These are phyloP conservation scores for Bufo bufo DNA, from an alignment of 2,113 vertebrate genomes.

Conservation along the genomic window DNA sequence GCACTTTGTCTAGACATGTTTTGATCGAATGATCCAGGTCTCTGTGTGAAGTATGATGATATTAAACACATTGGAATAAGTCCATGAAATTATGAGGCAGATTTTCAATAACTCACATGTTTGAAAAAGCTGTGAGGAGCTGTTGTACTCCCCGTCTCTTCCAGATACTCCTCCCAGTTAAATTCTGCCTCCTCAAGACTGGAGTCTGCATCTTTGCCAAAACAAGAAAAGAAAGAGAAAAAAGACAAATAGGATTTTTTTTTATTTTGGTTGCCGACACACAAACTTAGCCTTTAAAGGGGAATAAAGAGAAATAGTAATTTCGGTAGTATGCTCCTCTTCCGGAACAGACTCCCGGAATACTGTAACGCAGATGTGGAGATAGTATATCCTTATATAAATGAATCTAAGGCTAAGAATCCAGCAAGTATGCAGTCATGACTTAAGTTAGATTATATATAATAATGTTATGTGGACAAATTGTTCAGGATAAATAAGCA, in stretches of 20 bases:
- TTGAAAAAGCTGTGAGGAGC: slow-evolving; percentile 94
- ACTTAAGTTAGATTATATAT: too few relatives aligned
- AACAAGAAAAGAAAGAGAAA: slow-evolving; percentile 14
- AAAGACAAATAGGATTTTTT: not conserved
- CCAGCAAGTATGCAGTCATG: too few relatives aligned
- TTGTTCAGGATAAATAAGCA: too few relatives aligned
- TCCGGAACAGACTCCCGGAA: too few relatives aligned
- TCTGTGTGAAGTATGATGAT: not conserved
- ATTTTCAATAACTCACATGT: slow-evolving; percentile 80
- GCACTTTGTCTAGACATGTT: not conserved
- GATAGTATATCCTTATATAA: too few relatives aligned
- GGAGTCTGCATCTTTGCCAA: slow-evolving; percentile 84
- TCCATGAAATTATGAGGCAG: not conserved
- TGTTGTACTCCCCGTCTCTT: slow-evolving; percentile 87
- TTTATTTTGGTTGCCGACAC: not conserved
- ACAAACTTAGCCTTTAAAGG: not conserved
- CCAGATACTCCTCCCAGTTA: slow-evolving; percentile 96
- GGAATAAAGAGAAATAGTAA: not conserved
- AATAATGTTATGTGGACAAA: too few relatives aligned
- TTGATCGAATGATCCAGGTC: not conserved
- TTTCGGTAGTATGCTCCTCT: too few relatives aligned
- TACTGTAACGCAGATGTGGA: too few relatives aligned
- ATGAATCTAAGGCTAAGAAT: too few relatives aligned
- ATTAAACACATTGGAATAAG: not conserved
- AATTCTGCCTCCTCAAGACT: slow-evolving; percentile 89